Percentiles rank a stretch among this genome's conserved stretches.
Evolutionary conservation across 2,888 invertebrate genomes (phyloP).

Genomic region (Mesopsocus fuscifrons): DNA sequence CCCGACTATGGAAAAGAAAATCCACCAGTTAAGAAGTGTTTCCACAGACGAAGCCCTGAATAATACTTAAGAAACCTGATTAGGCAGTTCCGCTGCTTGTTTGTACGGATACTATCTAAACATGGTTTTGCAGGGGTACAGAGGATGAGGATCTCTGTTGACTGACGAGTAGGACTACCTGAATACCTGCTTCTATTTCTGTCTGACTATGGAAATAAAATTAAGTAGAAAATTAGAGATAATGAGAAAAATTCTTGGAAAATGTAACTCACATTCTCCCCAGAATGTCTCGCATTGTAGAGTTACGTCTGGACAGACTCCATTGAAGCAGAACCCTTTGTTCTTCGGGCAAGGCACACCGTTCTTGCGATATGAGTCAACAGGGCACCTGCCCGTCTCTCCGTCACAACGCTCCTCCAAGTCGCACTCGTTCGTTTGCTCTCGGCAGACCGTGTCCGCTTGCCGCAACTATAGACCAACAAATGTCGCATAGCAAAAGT

Average conservation of each 20-base stretch:
- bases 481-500: neutral
- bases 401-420: slow-evolving; percentile 89
- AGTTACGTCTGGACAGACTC: slow-evolving; percentile 72
- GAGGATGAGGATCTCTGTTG: no score
- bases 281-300: slow-evolving; percentile 85
- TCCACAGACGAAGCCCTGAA: neutral
- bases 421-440: slow-evolving; percentile 82
- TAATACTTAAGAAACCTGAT: neutral
- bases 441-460: slow-evolving; percentile 65
- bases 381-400: slow-evolving; percentile 70
- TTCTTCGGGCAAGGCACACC: slow-evolving; percentile 63
- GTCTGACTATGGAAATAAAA: no score
- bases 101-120: neutral
- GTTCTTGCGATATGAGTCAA: slow-evolving; percentile 80
- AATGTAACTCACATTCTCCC: slow-evolving; percentile 56
- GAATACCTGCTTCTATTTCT: no score
- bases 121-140: no score
- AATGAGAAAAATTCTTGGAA: no score
- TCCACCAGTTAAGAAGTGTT: slow-evolving; percentile 8
- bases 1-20: slow-evolving; percentile 41
- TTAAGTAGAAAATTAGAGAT: no score
- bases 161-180: no score
- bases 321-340: slow-evolving; percentile 76
- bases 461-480: slow-evolving; percentile 39
- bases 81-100: neutral